phyloP scores from a whole-genome alignment of 2,113 vertebrate genomes.

The Cavia aperea region DNA sequence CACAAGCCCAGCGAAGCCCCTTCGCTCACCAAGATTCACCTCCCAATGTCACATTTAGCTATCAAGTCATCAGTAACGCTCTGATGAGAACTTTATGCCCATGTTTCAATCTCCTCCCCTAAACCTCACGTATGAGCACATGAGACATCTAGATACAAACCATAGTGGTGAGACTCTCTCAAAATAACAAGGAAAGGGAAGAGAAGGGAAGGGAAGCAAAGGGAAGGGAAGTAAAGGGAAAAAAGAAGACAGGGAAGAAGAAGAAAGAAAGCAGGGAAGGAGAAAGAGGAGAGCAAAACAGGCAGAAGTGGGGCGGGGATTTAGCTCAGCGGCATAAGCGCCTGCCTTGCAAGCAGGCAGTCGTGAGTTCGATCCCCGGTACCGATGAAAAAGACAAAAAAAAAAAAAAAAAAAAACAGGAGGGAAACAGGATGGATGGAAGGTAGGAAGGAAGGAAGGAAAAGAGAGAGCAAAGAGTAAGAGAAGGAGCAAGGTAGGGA shows the following conservation, averaged over 20 bases:
- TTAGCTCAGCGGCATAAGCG: too few relatives aligned
- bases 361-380: too few relatives aligned
- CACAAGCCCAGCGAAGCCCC: not conserved
- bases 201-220: fast-evolving
- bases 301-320: too few relatives aligned
- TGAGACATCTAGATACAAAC: not conserved
- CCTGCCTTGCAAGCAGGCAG: too few relatives aligned
- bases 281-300: not conserved
- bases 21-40: not conserved
- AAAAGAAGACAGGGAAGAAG: too few relatives aligned
- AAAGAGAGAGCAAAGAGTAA: not conserved
- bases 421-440: too few relatives aligned
- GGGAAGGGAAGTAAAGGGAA: fast-evolving
- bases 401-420: too few relatives aligned
- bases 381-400: too few relatives aligned
- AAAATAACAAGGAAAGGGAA: not conserved
- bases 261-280: too few relatives aligned
- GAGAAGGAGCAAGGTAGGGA: not conserved
- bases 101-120: not conserved
- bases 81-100: not conserved
- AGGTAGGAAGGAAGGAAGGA: fast-evolving
- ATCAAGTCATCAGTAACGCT: not conserved
- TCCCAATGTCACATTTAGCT: not conserved
- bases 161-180: not conserved
- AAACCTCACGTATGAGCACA: not conserved